Percentiles rank a stretch among this genome's conserved stretches.
These are phyloP conservation scores for Petroica traversi DNA, from an alignment of 2,113 vertebrate species.

Conservation along the genomic window DNA sequence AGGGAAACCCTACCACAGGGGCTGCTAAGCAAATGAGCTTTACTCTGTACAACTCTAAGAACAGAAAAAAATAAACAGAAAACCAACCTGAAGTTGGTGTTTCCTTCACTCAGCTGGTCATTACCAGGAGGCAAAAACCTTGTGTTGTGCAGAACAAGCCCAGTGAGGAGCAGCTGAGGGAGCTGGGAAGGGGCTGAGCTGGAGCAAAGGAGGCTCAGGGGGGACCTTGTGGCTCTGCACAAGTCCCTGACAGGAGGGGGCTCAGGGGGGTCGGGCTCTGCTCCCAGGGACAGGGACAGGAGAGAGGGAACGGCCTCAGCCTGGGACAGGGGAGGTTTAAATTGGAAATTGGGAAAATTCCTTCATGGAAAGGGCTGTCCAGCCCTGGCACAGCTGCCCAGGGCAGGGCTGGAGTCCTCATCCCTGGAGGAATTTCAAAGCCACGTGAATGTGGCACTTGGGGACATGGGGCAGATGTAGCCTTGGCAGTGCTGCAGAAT, in stretches of 20 bases:
- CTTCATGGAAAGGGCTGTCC: fast-evolving
- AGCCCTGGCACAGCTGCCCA: neutral
- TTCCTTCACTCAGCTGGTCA: neutral
- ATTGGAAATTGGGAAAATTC: fast-evolving
- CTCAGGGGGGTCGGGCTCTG: neutral
- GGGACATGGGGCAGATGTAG: fast-evolving
- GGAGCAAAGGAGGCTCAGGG: neutral
- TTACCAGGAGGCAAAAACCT: neutral
- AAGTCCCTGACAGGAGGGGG: neutral
- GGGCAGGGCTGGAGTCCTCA: neutral
- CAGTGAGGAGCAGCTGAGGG: neutral
- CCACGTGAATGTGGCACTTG: fast-evolving
- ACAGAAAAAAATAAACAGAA: fast-evolving
- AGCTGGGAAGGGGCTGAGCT: neutral
- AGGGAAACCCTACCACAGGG: fast-evolving
- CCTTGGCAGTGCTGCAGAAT: neutral
- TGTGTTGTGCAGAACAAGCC: fast-evolving
- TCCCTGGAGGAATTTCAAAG: too few relatives aligned
- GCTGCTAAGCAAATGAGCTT: neutral
- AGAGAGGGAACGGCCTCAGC: neutral
- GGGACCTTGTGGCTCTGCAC: neutral
- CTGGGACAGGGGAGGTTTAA: fast-evolving
- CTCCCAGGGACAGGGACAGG: neutral
- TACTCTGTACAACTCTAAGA: neutral
- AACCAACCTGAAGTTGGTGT: fast-evolving